These are phyloP conservation scores for Barypeithes pellucidus DNA, from an alignment of 2,888 invertebrate species.

Conservation along the genomic window DNA sequence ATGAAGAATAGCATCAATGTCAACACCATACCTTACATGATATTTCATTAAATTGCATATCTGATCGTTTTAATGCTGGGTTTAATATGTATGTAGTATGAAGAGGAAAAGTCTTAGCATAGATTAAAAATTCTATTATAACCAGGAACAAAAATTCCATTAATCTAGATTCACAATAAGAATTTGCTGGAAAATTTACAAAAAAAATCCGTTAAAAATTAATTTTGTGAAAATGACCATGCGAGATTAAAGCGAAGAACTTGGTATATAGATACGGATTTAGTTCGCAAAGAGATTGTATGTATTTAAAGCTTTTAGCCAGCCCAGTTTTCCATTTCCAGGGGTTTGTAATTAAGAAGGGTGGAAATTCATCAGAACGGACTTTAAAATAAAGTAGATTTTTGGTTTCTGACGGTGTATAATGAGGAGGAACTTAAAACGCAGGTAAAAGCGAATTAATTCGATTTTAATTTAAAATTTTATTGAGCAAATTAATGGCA, in stretches of 20 bases:
- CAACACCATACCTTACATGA: no score
- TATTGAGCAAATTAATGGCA: conserved; percentile 57
- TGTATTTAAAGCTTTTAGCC: conserved; percentile 54
- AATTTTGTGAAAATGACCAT: conserved; percentile 54
- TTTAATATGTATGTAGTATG: no score
- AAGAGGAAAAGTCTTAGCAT: background rate
- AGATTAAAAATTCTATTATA: conserved; percentile 23
- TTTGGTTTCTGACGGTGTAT: conserved; percentile 60
- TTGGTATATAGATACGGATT: conserved; percentile 51
- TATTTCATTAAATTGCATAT: no score
- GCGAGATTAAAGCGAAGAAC: conserved; percentile 49
- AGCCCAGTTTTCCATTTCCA: conserved; percentile 51
- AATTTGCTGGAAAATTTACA: conserved; percentile 29
- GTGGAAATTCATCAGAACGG: conserved; percentile 69
- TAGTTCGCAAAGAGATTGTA: conserved; percentile 50
- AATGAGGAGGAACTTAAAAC: conserved; percentile 58
- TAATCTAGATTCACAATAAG: conserved; percentile 4
- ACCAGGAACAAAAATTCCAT: conserved; percentile 14
- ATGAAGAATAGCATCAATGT: no score
- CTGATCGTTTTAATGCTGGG: no score
- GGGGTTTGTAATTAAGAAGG: conserved; percentile 68
- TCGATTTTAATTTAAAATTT: conserved; percentile 63
- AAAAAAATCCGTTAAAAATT: conserved; percentile 50
- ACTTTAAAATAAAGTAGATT: conserved; percentile 68
- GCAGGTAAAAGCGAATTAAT: conserved; percentile 60